Conservation (phyloP, 1,140 invertebrate species). For the Drosophila repleta region DNA sequence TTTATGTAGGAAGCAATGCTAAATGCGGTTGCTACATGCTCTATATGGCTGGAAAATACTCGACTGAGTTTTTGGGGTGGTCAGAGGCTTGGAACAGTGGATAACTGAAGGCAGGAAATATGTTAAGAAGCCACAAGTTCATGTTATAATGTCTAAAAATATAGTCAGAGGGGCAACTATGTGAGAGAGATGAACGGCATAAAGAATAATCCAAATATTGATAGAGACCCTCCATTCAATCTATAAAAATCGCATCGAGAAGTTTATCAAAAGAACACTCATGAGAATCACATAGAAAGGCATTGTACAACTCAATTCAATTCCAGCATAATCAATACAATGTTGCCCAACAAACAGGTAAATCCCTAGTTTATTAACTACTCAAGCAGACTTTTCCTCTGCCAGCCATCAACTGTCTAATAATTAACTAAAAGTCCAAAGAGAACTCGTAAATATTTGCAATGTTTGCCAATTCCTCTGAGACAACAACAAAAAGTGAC, state of each 20-base stretch:
- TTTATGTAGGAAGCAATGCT: background rate
- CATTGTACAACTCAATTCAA: background rate
- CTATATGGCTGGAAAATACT: background rate
- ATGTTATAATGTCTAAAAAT: background rate
- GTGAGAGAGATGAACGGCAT: too few relatives aligned
- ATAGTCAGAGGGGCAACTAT: background rate
- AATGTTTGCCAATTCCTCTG: background rate
- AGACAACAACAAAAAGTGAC: constrained; percentile 1
- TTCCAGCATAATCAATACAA: too few relatives aligned
- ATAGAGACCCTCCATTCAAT: background rate
- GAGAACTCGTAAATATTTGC: too few relatives aligned
- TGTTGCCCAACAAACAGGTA: too few relatives aligned
- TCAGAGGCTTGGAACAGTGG: background rate
- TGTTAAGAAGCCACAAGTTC: background rate
- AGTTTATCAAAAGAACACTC: too few relatives aligned
- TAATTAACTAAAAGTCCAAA: too few relatives aligned
- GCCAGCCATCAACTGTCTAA: too few relatives aligned
- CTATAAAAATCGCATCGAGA: background rate
- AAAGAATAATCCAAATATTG: too few relatives aligned
- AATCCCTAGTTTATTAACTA: too few relatives aligned
- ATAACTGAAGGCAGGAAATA: constrained; percentile 4
- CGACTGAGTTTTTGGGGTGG: background rate
- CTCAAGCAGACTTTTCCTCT: too few relatives aligned
- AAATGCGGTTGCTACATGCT: constrained; percentile 13
- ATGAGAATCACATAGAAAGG: background rate